phyloP scores from a whole-genome alignment of 2,888 invertebrate species.

The Hydrotaea diabolus region DNA sequence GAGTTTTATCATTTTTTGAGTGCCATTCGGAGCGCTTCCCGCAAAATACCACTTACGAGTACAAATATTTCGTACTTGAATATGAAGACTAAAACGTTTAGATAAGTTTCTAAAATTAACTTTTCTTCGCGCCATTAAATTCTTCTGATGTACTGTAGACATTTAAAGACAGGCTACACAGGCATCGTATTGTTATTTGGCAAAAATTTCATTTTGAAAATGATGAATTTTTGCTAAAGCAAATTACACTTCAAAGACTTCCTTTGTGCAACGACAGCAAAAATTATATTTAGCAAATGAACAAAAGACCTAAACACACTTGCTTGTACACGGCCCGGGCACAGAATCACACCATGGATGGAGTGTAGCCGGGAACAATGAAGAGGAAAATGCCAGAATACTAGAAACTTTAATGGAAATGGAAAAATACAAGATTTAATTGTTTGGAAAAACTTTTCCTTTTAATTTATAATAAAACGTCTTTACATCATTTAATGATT shows the following conservation, averaged over 20 bases:
- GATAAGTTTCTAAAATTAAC: too few species aligned
- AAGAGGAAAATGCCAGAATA: conserved; percentile 7
- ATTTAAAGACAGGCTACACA: not conserved
- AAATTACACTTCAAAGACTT: conserved; percentile 50
- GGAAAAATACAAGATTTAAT: conserved; percentile 48
- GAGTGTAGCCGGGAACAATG: not conserved
- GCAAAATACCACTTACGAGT: too few species aligned
- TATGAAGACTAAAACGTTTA: too few species aligned
- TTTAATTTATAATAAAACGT: conserved; percentile 31
- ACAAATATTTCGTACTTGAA: too few species aligned
- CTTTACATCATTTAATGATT: conserved; percentile 29
- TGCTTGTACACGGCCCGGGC: not conserved
- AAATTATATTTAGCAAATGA: not conserved
- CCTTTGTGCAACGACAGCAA: conserved; percentile 21
- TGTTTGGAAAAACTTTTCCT: conserved; percentile 55
- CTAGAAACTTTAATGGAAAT: conserved; percentile 19
- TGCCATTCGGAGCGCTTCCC: too few species aligned
- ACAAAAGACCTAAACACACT: not conserved
- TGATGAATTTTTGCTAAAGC: conserved; percentile 41
- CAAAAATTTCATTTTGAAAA: conserved; percentile 3
- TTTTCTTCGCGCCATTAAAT: too few species aligned
- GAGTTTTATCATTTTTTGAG: too few species aligned
- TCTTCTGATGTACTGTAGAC: not conserved
- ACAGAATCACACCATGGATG: not conserved
- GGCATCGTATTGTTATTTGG: conserved; percentile 35